These are phyloP conservation scores for Deilephila porcellus DNA, from an alignment of 2,888 invertebrate species.

Conservation along the genomic window DNA sequence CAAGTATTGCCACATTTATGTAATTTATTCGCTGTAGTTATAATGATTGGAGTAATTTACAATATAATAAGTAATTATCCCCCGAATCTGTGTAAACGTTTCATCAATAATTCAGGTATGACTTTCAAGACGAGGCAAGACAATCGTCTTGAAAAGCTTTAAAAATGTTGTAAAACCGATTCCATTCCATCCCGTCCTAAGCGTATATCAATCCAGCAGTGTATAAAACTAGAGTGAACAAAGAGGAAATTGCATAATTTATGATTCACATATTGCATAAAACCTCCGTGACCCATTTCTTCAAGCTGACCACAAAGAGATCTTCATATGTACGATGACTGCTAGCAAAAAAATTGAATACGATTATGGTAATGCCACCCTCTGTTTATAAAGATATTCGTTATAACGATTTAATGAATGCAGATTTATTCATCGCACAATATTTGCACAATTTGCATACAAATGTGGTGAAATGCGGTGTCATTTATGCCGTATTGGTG, in stretches of 20 bases:
- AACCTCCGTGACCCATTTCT: slow-evolving; percentile 4
- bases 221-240: background rate
- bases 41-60: too few species aligned
- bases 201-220: too few species aligned
- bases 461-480: slow-evolving; percentile 11
- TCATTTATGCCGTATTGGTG: background rate
- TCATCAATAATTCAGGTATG: too few species aligned
- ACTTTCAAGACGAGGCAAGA: too few species aligned
- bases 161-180: too few species aligned
- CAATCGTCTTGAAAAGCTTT: too few species aligned
- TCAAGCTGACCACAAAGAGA: slow-evolving; percentile 3
- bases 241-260: background rate
- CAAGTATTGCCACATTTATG: too few species aligned
- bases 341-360: background rate
- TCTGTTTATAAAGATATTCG: slow-evolving; percentile 11
- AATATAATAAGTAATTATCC: too few species aligned
- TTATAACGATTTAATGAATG: slow-evolving; percentile 28
- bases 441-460: slow-evolving; percentile 42
- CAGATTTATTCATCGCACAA: slow-evolving; percentile 32
- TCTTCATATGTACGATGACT: slow-evolving; percentile 6
- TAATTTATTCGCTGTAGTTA: too few species aligned
- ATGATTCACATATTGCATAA: slow-evolving; percentile 6
- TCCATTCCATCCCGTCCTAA: too few species aligned
- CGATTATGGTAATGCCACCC: background rate
- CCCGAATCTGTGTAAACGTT: too few species aligned